Evolutionary conservation across 2,797 vertebrate genomes (phyloP).

Genomic region (Neosalanx taihuensis): DNA sequence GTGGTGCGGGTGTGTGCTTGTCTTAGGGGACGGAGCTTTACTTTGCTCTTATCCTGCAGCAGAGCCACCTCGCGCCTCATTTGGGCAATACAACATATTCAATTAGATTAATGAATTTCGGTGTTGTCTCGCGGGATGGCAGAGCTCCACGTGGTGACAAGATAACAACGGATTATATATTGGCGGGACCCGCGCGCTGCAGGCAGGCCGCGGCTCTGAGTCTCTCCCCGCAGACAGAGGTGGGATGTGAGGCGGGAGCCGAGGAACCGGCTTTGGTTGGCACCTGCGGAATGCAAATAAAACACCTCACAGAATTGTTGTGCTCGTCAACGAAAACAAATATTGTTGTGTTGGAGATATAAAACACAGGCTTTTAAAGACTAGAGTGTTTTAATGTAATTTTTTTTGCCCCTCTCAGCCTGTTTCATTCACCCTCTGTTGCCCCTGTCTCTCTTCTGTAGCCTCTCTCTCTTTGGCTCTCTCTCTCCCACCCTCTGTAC

Average conservation of each 20-base stretch:
- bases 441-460: no score
- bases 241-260: conserved; percentile 76
- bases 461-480: no score
- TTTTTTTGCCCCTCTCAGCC: no score
- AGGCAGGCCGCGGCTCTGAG: conserved; percentile 74
- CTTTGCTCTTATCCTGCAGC: conserved; percentile 99
- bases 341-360: not conserved
- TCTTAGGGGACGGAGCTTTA: conserved; percentile 97
- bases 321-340: conserved; percentile 48
- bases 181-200: conserved; percentile 78
- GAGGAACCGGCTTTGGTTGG: conserved; percentile 72
- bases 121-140: conserved; percentile 90
- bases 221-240: conserved; percentile 70
- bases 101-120: conserved; percentile 99
- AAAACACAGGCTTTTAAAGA: no score
- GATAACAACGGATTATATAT: conserved; percentile 97
- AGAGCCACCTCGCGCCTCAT: conserved; percentile 93
- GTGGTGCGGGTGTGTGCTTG: conserved; percentile 84
- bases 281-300: conserved; percentile 60
- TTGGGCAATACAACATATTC: conserved; percentile 99
- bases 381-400: no score
- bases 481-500: no score
- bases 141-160: conserved; percentile 91
- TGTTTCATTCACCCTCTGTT: no score
- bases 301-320: conserved; percentile 42